These are phyloP conservation scores for Hirtodrosophila confusa DNA, from an alignment of 2,888 invertebrate species.

Conservation along the genomic window DNA sequence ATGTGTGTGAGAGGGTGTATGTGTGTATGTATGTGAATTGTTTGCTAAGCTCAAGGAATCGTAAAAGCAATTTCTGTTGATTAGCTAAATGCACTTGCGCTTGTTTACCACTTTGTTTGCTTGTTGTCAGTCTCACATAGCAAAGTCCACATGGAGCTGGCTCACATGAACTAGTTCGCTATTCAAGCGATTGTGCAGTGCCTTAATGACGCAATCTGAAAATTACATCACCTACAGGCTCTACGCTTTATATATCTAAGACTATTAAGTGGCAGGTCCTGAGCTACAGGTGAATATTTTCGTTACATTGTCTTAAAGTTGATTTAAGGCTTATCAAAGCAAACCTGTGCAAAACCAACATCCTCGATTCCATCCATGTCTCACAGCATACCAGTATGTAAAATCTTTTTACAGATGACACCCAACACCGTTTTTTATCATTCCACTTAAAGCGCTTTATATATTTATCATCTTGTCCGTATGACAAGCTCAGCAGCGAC, in stretches of 20 bases:
- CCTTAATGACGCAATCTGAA: neutral
- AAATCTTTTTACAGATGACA: no score
- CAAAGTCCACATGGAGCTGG: neutral
- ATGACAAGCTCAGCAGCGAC: conserved; percentile 5
- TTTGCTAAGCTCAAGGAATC: conserved; percentile 24
- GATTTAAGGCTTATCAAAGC: no score
- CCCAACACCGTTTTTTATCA: neutral
- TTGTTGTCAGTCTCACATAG: neutral
- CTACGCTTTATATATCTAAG: no score
- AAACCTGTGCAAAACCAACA: neutral
- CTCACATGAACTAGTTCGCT: neutral
- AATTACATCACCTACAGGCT: neutral
- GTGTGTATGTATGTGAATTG: conserved; percentile 13
- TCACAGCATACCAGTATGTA: no score
- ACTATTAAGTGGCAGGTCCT: no score
- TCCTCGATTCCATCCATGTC: neutral
- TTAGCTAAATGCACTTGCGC: conserved; percentile 59
- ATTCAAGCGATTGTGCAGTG: neutral
- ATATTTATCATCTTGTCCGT: neutral
- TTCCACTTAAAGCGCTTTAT: neutral
- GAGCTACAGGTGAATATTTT: no score
- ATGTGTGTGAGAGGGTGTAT: conserved; percentile 6
- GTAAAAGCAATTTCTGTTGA: conserved; percentile 57
- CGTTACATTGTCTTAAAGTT: no score
- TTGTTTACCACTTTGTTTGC: conserved; percentile 23